Percentiles rank a stretch among this genome's conserved stretches.
These are phyloP conservation scores for Trogon melanurus DNA, from an alignment of 2,113 vertebrate species.

Conservation along the genomic window DNA sequence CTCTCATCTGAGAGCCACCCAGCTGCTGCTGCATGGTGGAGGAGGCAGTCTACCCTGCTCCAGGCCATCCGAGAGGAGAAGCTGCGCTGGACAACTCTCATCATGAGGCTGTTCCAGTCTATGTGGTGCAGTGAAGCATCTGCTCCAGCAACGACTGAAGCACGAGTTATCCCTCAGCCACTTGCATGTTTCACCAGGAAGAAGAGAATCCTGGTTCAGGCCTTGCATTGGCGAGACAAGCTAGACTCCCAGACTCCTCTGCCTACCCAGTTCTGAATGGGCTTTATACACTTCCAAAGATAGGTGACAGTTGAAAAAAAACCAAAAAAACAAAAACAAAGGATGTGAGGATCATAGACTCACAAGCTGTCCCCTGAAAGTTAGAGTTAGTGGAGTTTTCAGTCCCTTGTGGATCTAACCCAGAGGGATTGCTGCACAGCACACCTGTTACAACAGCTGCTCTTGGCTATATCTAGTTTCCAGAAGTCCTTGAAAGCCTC, in stretches of 20 bases:
- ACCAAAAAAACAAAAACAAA: neutral
- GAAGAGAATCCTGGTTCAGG: neutral
- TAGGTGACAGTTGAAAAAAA: neutral
- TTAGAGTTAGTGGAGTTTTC: neutral
- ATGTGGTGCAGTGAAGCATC: rapidly evolving
- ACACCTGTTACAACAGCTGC: slow-evolving; percentile 51
- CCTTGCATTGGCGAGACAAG: neutral
- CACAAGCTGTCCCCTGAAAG: neutral
- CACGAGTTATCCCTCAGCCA: neutral
- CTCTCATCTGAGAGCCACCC: neutral
- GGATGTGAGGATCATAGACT: neutral
- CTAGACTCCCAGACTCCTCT: neutral
- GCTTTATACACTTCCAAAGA: neutral
- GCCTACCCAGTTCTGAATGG: neutral
- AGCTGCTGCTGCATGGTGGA: neutral
- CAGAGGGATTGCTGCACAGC: neutral
- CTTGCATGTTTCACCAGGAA: neutral
- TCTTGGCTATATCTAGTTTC: slow-evolving; percentile 41
- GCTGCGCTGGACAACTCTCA: neutral
- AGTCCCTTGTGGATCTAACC: neutral
- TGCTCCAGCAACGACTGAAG: rapidly evolving
- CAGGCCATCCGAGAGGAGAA: neutral
- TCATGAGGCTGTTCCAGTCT: neutral
- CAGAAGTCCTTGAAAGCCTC: slow-evolving; percentile 41
- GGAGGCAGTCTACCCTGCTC: neutral